Evolutionary conservation across 2,888 invertebrate species (phyloP), one percentile per base, ranked within the genome.

Genomic region (Perithous albicinctus): DNA sequence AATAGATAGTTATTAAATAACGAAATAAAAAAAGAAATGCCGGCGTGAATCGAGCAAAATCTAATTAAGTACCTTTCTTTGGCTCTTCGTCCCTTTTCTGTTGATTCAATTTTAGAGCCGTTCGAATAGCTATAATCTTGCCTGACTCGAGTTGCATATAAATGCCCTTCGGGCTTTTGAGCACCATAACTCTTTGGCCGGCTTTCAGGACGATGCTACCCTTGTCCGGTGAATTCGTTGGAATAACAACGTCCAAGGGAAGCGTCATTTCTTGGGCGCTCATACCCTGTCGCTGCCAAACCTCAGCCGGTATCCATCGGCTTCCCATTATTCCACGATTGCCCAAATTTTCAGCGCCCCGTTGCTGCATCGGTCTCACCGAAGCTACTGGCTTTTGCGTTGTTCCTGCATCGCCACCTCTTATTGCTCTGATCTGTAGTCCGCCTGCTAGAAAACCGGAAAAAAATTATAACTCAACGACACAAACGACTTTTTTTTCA

Each of bases 141-240:
- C 98, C 98, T 86, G 97, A 98, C 90, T 98, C 97, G 56, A 98
- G 93, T 88, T 98, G 97, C 96, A 99, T 97, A 93, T 99, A 99
- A 85, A 99, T 98, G 61, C 99, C 99, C 93, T 98, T 98, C 0
- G 98, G 97, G 6, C 98, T 98, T 92, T 98, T 98, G 46, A 99
- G 94, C 3, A 99, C 98, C 95, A 98, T 96, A 0, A 99, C 98
- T 87, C 98, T 96, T 91, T 99, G 98, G 0, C 99, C 99, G 0
- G 98, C 98, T 90, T 98, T 98, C 67, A 99, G 94, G 15, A 97
- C 97, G 82, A 98, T 98, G 87, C 97, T 97, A 6, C 97, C 96
- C 90, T 97, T 96, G 87, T 98, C 97, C 0, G 97, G 96, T 12
- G 97, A 96, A 91, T 98, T 98, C 0, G 97, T 98, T 2, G 98